Conservation (phyloP, 2,888 invertebrate genomes). For the Mesorhabditis spiculigera region DNA sequence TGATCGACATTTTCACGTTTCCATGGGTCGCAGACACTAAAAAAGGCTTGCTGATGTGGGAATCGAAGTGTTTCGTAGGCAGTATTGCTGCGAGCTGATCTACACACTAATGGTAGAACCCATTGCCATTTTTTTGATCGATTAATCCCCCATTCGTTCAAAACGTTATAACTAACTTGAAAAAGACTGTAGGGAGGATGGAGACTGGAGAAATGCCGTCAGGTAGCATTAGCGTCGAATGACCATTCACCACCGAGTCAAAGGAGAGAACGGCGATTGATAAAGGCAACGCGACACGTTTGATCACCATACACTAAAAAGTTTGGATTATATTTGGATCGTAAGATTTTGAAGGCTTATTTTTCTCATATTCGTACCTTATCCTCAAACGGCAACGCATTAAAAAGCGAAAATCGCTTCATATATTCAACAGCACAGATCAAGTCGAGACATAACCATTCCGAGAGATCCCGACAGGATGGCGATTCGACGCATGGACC, state of each 20-base stretch:
- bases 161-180: background rate
- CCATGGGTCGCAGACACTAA: constrained; percentile 5
- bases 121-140: too few relatives aligned
- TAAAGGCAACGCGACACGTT: background rate
- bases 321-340: background rate
- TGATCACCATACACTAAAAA: background rate
- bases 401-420: constrained; percentile 1
- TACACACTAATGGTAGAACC: too few relatives aligned
- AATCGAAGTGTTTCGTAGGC: too few relatives aligned
- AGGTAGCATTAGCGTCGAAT: constrained; percentile 1
- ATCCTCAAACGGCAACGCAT: background rate
- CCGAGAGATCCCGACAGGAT: constrained; percentile 2
- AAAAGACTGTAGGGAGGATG: background rate
- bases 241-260: background rate
- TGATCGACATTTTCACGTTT: background rate
- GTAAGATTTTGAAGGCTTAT: background rate
- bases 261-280: constrained; percentile 2
- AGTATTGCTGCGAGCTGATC: too few relatives aligned
- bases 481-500: background rate
- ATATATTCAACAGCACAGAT: constrained; percentile 4
- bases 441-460: background rate
- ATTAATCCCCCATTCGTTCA: background rate
- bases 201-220: constrained; percentile 2
- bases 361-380: background rate
- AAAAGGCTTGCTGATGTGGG: background rate